Percentiles rank a stretch among this genome's conserved stretches.
phyloP scores from a whole-genome alignment of 2,797 vertebrate genomes.

The Centropyge bicolor region DNA sequence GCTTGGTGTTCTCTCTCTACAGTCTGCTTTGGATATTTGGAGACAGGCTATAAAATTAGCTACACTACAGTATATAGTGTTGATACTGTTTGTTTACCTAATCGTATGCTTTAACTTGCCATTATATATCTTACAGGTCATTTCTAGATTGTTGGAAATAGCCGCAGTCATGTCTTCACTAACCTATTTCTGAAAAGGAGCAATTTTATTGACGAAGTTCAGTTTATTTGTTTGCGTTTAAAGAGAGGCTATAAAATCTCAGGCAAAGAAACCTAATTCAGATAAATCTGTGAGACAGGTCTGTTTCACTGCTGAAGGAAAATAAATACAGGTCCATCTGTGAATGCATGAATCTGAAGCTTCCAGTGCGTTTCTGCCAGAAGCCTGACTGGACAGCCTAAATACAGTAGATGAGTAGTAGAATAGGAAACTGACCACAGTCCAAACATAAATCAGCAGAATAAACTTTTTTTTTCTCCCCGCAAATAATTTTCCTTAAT shows the following conservation, averaged over 20 bases:
- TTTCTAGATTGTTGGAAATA: slow-evolving; percentile 15
- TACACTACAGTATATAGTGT: slow-evolving; percentile 40
- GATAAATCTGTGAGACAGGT: not conserved
- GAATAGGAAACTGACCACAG: slow-evolving; percentile 64
- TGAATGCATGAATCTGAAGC: not conserved
- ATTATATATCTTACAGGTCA: not conserved
- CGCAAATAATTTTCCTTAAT: slow-evolving; percentile 41
- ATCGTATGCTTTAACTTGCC: slow-evolving; percentile 2
- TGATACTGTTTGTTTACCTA: not conserved
- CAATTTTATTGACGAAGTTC: not conserved
- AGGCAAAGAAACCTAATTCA: not conserved
- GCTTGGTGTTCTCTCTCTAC: not conserved
- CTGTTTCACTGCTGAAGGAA: not conserved
- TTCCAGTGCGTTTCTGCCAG: slow-evolving; percentile 74
- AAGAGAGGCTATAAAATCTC: not conserved
- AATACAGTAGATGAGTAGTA: slow-evolving; percentile 56
- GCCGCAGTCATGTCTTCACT: not conserved
- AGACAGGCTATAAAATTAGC: slow-evolving; percentile 6
- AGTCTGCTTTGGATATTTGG: slow-evolving; percentile 11
- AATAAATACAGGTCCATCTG: not conserved
- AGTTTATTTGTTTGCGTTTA: slow-evolving; percentile 6
- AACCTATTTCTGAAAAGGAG: not conserved
- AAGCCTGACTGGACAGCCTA: slow-evolving; percentile 40
- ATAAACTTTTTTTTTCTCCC: slow-evolving; percentile 41
- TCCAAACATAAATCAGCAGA: slow-evolving; percentile 72